Conservation (phyloP, 2,113 vertebrate species). For the Brienomyrus brachyistius region DNA sequence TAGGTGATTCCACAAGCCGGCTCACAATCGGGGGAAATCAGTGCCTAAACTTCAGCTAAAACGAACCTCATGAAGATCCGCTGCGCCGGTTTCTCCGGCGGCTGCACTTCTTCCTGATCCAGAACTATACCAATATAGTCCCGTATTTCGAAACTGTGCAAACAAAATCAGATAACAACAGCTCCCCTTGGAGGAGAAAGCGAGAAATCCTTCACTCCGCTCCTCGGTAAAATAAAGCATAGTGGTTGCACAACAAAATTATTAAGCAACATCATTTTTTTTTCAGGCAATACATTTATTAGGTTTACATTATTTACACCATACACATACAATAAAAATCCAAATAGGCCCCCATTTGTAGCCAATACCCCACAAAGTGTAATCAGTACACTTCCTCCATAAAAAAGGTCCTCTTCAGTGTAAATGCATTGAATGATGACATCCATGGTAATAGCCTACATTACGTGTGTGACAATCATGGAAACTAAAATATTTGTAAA, state of each 20-base stretch:
- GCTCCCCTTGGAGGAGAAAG: constrained; percentile 28
- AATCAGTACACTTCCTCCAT: neutral
- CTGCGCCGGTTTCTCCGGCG: neutral
- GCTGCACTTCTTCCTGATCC: constrained; percentile 30
- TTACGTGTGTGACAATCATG: constrained; percentile 49
- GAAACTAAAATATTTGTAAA: constrained; percentile 63
- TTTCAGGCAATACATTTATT: constrained; percentile 61
- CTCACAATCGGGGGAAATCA: neutral
- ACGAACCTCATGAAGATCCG: neutral
- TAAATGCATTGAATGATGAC: constrained; percentile 47
- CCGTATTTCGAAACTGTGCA: neutral
- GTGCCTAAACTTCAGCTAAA: neutral
- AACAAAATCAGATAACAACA: constrained; percentile 17
- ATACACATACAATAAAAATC: constrained; percentile 45
- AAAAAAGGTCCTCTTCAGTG: neutral
- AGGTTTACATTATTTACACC: constrained; percentile 66
- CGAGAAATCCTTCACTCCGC: neutral
- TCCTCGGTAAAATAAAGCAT: neutral
- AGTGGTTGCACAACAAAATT: neutral
- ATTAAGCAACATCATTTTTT: constrained; percentile 36
- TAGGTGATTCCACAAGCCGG: neutral
- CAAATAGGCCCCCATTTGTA: neutral
- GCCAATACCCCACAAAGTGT: constrained; percentile 26
- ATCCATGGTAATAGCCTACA: constrained; percentile 60
- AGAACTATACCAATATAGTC: constrained; percentile 12